Percentiles rank a stretch among this genome's conserved stretches.
These are phyloP conservation scores for Torymus auratus DNA, from an alignment of 2,888 invertebrate genomes.

Conservation along the genomic window DNA sequence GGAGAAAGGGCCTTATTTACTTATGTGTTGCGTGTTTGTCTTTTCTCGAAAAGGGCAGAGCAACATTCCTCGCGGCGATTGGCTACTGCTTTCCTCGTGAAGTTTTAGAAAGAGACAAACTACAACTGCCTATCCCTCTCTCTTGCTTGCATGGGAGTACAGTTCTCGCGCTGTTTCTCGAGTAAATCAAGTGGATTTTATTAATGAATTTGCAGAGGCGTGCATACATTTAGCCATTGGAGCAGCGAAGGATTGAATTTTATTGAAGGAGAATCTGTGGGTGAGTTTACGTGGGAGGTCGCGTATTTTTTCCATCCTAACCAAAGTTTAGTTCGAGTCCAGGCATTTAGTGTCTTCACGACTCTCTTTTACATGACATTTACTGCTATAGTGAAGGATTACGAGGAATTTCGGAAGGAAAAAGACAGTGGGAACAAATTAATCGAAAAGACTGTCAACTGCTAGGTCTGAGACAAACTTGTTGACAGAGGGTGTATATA, in stretches of 20 bases:
- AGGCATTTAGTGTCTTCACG: neutral
- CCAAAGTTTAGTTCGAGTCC: neutral
- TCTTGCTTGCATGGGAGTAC: no score
- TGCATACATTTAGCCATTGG: no score
- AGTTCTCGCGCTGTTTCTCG: no score
- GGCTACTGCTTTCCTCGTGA: conserved; percentile 26
- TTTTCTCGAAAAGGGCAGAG: conserved; percentile 60
- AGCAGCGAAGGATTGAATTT: no score
- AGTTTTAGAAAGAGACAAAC: no score
- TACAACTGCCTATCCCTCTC: no score
- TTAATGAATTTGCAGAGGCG: no score
- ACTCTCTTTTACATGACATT: conserved; percentile 18
- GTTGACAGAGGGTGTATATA: conserved; percentile 2
- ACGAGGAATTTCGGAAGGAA: conserved; percentile 12
- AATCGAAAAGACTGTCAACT: conserved; percentile 17
- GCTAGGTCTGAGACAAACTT: conserved; percentile 16
- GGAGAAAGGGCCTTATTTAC: no score
- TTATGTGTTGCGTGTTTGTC: neutral
- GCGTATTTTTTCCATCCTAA: neutral
- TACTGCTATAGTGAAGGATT: conserved; percentile 26
- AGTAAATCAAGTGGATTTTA: no score
- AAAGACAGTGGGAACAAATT: neutral
- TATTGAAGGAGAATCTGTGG: neutral
- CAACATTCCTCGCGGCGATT: conserved; percentile 50
- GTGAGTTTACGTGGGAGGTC: neutral